Evolutionary conservation across 2,888 invertebrate genomes (phyloP).

Genomic region (Epirrhoe tristata): DNA sequence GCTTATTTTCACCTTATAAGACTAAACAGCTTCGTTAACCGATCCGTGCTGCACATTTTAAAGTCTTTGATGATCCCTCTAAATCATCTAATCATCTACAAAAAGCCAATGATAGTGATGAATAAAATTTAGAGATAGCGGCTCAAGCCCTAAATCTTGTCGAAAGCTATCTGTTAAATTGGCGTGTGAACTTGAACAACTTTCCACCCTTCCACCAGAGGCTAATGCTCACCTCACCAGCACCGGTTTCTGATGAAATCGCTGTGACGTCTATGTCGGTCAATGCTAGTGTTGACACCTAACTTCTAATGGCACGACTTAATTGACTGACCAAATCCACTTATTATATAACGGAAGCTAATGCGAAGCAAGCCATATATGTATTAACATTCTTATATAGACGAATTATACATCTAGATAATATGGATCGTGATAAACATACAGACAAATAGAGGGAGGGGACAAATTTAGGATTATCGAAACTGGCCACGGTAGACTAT

Average conservation of each 20-base stretch:
- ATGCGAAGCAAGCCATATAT: neutral
- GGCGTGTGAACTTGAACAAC: conserved; percentile 30
- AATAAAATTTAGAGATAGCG: too few relatives aligned
- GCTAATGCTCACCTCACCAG: conserved; percentile 24
- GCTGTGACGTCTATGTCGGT: conserved; percentile 61
- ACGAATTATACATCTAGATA: neutral
- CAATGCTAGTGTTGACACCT: conserved; percentile 78
- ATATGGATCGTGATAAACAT: too few relatives aligned
- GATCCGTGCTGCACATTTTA: too few relatives aligned
- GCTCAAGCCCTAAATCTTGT: neutral
- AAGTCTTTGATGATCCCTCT: too few relatives aligned
- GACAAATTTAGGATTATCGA: too few relatives aligned
- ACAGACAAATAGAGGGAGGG: too few relatives aligned
- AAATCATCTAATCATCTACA: too few relatives aligned
- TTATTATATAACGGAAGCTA: conserved; percentile 16
- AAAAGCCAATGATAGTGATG: too few relatives aligned
- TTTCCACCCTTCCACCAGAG: conserved; percentile 36
- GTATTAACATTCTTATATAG: neutral
- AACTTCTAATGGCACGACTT: conserved; percentile 33
- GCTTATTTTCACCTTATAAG: too few relatives aligned
- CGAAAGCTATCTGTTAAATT: conserved; percentile 17
- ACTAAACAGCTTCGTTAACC: too few relatives aligned
- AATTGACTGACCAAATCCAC: conserved; percentile 14
- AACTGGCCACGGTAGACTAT: too few relatives aligned
- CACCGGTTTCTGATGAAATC: conserved; percentile 39